Evolutionary conservation across 2,888 invertebrate genomes (phyloP), one percentile per base, ranked within the genome.

Genomic region (Cephus rjabovi): DNA sequence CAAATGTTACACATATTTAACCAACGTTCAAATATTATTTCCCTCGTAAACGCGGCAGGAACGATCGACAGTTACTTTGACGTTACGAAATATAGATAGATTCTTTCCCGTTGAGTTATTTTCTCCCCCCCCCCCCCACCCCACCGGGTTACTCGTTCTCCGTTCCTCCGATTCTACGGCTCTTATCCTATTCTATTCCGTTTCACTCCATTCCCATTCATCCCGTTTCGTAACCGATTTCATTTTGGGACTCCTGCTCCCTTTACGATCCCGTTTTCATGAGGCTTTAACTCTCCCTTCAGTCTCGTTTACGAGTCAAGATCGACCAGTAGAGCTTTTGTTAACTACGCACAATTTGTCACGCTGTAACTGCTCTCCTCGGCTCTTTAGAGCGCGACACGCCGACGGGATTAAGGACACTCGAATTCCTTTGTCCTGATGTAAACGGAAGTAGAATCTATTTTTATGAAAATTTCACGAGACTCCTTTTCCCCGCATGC

Each of bases 221-320:
- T 71, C 71, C 71, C 71, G 71, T 71, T 34, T 31, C 71, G 34
- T 31, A 34, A 71, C 71, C 71, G 71, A 34, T 31, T 34, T 31
- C 71, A 68, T 78, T 35, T 15, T 56, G 35, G 15, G 37, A 74
- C 30, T 30, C 40, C 34, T 23, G 71, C 56, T 15, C 68, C 73
- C 78, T 87, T 85, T 85, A 86, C 83, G 85, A 86, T 81, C 80
- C 77, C 83, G 79, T 82, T 81, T 87, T 86, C 83, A 84, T 75
- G 84, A 83, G 79, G 77, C 81, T 79, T 77, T 81, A 83, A 83
- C 81, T 79, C 81, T 80, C 80, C 77, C 34, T 73, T 34, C 31
- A 37, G 34, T 74, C 71, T 31, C 74, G 34, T 74, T 74, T 74
- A 74, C 74, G 74, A 74, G 74, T 74, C 34, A 30, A 31, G 74